phyloP scores from a whole-genome alignment of 2,113 vertebrate species.

The Loxodonta africana region DNA sequence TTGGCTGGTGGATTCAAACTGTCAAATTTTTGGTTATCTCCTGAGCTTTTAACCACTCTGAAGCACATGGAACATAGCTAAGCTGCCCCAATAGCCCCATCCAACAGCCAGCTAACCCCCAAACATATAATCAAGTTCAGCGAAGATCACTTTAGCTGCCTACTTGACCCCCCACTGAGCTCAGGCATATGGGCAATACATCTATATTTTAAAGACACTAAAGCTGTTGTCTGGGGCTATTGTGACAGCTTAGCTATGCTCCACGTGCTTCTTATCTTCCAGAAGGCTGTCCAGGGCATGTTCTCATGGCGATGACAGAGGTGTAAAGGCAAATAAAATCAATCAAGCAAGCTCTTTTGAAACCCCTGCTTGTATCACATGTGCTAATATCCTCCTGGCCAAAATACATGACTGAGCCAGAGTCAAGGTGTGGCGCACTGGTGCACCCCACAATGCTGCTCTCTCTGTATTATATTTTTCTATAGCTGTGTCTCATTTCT shows the following conservation, averaged over 20 bases:
- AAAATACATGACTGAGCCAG: neutral
- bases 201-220: neutral
- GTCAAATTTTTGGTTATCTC: no score
- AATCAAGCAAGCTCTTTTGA: neutral
- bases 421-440: neutral
- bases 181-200: neutral
- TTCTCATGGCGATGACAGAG: neutral
- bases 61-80: neutral
- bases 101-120: neutral
- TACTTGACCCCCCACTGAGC: neutral
- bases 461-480: neutral
- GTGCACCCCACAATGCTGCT: neutral
- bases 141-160: neutral
- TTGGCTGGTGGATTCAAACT: no score
- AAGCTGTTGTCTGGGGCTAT: neutral
- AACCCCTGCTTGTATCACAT: neutral
- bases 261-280: neutral
- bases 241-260: neutral
- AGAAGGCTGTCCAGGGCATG: neutral
- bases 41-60: no score
- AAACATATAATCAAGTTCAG: neutral
- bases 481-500: constrained; percentile 10
- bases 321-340: neutral
- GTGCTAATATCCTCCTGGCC: neutral
- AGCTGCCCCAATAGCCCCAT: neutral